These are phyloP conservation scores for Geopemphigus sp. DNA, from an alignment of 1,140 invertebrate species.

Conservation along the genomic window DNA sequence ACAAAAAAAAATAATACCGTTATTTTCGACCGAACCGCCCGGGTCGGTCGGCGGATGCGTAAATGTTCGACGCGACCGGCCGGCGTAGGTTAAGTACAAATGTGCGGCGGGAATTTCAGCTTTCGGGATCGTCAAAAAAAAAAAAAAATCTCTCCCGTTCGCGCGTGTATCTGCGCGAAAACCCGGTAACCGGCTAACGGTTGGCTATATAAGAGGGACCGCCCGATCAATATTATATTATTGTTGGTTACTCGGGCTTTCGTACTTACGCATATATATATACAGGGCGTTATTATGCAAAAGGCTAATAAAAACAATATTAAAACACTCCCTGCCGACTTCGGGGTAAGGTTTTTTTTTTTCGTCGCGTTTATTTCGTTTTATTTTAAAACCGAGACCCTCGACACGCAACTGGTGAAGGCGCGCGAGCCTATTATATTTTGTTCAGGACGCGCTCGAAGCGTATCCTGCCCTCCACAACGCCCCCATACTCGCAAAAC, in stretches of 20 bases:
- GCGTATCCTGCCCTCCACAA: background rate
- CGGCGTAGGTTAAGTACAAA: too few species aligned
- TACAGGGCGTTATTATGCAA: slow-evolving; percentile 15
- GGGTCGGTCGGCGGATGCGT: too few species aligned
- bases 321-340: background rate
- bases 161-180: too few species aligned
- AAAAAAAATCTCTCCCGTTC: too few species aligned
- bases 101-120: too few species aligned
- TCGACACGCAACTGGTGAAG: slow-evolving; percentile 25
- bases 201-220: too few species aligned
- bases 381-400: slow-evolving; percentile 14
- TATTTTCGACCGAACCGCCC: too few species aligned
- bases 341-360: background rate
- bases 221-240: background rate
- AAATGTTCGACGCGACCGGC: too few species aligned
- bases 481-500: too few species aligned
- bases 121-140: too few species aligned
- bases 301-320: slow-evolving; percentile 33
- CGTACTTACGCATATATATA: background rate
- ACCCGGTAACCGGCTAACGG: too few species aligned
- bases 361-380: background rate
- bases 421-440: slow-evolving; percentile 13
- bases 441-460: background rate
- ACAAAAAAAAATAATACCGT: too few species aligned
- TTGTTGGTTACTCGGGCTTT: background rate